phyloP scores from a whole-genome alignment of 2,888 invertebrate species.

The Synergus umbraculus region DNA sequence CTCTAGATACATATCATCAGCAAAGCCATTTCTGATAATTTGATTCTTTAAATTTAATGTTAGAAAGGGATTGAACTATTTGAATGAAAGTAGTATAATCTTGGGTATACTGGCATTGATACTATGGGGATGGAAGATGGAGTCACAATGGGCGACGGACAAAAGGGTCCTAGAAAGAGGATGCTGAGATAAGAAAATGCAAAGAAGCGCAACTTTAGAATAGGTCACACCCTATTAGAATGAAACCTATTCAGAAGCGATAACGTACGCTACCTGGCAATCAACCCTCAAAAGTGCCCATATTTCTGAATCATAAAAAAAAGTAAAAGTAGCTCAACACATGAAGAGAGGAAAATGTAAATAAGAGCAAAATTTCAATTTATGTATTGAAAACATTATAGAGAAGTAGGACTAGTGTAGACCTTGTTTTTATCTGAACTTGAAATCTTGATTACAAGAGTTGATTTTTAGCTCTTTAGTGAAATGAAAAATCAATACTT shows the following conservation, averaged over 20 bases:
- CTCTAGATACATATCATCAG: background rate
- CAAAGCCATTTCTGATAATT: background rate
- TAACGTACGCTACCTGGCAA: constrained; percentile 10
- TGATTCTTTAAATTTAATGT: background rate
- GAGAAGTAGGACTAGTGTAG: background rate
- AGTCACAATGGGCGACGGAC: constrained; percentile 50
- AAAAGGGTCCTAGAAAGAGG: constrained; percentile 46
- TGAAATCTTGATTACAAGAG: constrained; percentile 4
- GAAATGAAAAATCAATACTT: constrained; percentile 34
- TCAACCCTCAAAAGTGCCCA: background rate
- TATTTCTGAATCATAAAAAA: background rate
- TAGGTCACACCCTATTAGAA: constrained; percentile 30
- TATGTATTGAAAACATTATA: background rate
- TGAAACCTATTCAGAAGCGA: constrained; percentile 25
- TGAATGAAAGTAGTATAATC: constrained; percentile 18
- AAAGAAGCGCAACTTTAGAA: constrained; percentile 35
- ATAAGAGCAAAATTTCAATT: background rate
- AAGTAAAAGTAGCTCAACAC: background rate
- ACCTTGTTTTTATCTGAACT: background rate
- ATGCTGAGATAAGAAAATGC: constrained; percentile 42
- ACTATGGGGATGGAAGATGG: constrained; percentile 39
- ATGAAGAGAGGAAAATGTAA: no score
- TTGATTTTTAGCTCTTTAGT: background rate
- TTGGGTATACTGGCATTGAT: constrained; percentile 25
- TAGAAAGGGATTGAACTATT: constrained; percentile 18